Base-by-base conservation (phyloP, 1,140 invertebrate species). In the Trichoplusia ni region DNA sequence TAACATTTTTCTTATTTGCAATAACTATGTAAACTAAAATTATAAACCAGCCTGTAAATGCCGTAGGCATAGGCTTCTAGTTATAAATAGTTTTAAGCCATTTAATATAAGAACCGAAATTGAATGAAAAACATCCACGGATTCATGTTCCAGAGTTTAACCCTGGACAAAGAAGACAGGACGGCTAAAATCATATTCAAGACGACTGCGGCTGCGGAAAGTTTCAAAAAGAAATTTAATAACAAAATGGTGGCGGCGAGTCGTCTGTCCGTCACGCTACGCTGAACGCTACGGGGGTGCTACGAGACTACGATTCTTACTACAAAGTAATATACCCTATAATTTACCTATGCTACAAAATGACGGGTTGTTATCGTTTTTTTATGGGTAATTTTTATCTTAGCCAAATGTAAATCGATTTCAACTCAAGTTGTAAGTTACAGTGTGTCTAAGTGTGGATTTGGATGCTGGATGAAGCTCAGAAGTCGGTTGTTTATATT, bases 231-330 rank as follows among this genome's bases (percentile, higher is more conserved):
- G 72, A 90, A 90, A 56, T 90, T 90, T 59, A 83, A 90, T 67
- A 86, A 86, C 68, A 90, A 88, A 69, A 90, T 90, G 87, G 84
- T 90, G 4, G 83, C 87, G 7, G 86, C 86, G 6, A 90, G 87
- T 72, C 53, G 82, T 14, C 67, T 90, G 4, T 77, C 72, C 13
- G 87, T 90, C 29, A 69, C 59, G 2, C 67, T 89, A 42, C 64
- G 54, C 4, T 70, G 21, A 42, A 44, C 13, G n/a, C n/a, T n/a
- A n/a, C n/a, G n/a, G n/a, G n/a, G n/a, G n/a, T n/a, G n/a, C n/a
- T n/a, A n/a, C n/a, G n/a, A n/a, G n/a, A n/a, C n/a, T n/a, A n/a
- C n/a, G n/a, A n/a, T n/a, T n/a, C n/a, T n/a, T n/a, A n/a, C n/a
- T n/a, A n/a, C n/a, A n/a, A n/a, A n/a, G n/a, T n/a, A n/a, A 33